Conservation (phyloP, 2,113 vertebrate genomes). For the Arenaria interpres region DNA sequence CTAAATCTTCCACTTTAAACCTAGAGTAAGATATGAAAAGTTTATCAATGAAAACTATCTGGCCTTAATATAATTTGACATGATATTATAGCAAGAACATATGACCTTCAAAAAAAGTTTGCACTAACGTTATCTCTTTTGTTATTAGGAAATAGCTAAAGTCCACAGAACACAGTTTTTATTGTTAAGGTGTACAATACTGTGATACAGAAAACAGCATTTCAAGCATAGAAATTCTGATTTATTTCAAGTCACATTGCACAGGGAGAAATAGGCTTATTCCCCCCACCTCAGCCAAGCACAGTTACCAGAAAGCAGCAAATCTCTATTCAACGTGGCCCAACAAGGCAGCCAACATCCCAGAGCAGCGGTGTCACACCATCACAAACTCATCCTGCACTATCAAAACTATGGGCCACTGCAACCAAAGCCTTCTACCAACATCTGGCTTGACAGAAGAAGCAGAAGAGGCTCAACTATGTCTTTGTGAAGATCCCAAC, state of each 20-base stretch:
- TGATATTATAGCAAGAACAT: background rate
- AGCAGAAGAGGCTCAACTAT: background rate
- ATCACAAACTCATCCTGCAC: accelerated
- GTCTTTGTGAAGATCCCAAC: background rate
- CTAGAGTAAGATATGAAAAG: background rate
- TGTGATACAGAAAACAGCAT: background rate
- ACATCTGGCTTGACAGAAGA: background rate
- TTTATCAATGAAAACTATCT: background rate
- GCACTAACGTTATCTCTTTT: background rate
- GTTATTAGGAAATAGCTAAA: background rate
- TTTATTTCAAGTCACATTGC: background rate
- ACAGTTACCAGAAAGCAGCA: background rate
- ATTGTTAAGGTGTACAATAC: background rate
- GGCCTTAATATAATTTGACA: background rate
- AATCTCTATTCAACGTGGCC: background rate
- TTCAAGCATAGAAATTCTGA: background rate
- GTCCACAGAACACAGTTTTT: background rate
- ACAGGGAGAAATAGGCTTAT: background rate
- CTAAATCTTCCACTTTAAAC: background rate
- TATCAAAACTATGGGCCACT: background rate
- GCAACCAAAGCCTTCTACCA: background rate
- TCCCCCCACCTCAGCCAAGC: background rate
- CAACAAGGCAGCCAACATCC: background rate
- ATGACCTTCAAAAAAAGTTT: background rate
- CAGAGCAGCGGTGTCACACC: background rate